Evolutionary conservation across 1,140 invertebrate genomes (phyloP).

Genomic region (Orius insidiosus): DNA sequence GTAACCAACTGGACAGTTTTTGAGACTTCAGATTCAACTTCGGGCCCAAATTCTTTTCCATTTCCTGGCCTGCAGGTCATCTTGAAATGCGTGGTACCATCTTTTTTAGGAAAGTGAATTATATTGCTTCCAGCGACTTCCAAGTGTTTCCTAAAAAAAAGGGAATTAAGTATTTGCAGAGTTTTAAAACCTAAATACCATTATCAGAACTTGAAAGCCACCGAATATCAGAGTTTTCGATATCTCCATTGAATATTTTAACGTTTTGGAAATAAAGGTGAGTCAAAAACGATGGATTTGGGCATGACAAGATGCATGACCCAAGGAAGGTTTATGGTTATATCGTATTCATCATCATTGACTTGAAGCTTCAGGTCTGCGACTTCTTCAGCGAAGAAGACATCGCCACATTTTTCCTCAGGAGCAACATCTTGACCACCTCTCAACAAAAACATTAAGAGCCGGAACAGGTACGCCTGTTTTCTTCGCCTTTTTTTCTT

Average conservation of each 20-base stretch:
- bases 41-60: conserved; percentile 33
- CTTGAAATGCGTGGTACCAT: conserved; percentile 22
- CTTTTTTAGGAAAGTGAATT: no score
- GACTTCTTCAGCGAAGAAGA: conserved; percentile 32
- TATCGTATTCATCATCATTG: conserved; percentile 28
- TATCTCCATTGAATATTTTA: no score
- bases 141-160: no score
- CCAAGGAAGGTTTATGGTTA: conserved; percentile 52
- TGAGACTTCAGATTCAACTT: conserved; percentile 35
- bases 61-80: conserved; percentile 32
- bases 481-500: conserved; percentile 27
- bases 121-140: no score
- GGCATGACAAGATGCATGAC: conserved; percentile 34
- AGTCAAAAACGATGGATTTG: conserved; percentile 38
- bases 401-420: conserved; percentile 29
- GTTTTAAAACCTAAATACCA: no score
- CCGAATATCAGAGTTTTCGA: no score
- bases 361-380: conserved; percentile 18
- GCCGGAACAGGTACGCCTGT: conserved; percentile 18
- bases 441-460: conserved; percentile 5
- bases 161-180: no score
- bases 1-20: conserved; percentile 47
- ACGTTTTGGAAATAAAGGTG: no score
- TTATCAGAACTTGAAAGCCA: no score
- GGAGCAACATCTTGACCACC: conserved; percentile 25